phyloP scores from a whole-genome alignment of 2,113 vertebrate species.

The Tauraco erythrolophus region DNA sequence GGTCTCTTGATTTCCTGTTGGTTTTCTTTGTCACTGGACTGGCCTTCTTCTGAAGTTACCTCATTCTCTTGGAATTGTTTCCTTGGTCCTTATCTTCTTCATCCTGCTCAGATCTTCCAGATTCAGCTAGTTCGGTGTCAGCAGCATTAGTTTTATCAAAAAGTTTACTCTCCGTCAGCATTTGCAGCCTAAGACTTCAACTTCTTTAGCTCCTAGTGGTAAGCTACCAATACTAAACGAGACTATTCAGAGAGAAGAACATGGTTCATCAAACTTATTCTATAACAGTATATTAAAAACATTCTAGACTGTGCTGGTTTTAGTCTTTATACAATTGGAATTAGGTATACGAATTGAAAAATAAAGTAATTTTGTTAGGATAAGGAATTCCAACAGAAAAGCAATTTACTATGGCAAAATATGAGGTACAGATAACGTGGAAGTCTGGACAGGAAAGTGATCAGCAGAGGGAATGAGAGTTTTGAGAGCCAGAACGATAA shows the following conservation, averaged over 20 bases:
- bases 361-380: neutral
- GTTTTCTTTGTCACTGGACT: neutral
- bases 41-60: neutral
- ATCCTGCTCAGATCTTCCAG: rapidly evolving
- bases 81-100: neutral
- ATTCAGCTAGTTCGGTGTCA: neutral
- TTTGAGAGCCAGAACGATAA: neutral
- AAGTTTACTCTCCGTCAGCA: neutral
- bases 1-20: neutral
- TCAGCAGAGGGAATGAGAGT: neutral
- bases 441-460: neutral
- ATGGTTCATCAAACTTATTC: neutral
- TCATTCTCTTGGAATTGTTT: neutral
- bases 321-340: neutral
- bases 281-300: neutral
- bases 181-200: neutral
- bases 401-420: neutral
- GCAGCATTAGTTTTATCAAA: neutral
- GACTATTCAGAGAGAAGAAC: neutral
- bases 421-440: neutral
- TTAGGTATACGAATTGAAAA: neutral
- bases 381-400: neutral
- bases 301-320: neutral
- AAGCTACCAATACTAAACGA: neutral
- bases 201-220: neutral